Evolutionary conservation across 2,797 vertebrate species (phyloP), one percentile per base, ranked within the genome.

Genomic region (Notolabrus celidotus): DNA sequence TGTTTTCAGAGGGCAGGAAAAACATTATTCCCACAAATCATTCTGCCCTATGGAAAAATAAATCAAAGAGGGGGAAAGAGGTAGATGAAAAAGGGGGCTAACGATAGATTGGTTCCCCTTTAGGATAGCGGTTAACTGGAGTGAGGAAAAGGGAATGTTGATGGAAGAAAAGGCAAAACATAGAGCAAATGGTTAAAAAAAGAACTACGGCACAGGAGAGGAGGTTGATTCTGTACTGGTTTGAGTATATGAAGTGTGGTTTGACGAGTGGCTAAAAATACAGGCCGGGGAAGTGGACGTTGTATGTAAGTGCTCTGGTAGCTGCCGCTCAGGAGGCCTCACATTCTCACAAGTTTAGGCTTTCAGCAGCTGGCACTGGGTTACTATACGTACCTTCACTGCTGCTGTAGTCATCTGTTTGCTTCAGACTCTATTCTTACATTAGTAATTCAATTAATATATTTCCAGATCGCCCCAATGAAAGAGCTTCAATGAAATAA

Each of bases 261-360:
- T 85, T 62, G 58, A 55, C 9, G n/a, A 46, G 47, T 7, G 16
- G 52, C 83, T 85, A 84, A 86, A 92, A 82, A 77, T 83, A 83
- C 69, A 49, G 23, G 49, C 39, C 62, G 58, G 77, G 72, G 79
- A 77, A 79, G 67, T 54, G 58, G 50, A 81, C 31, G 58, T 12
- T 64, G 53, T 57, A 57, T 62, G 67, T 60, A 53, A 64, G 14
- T n/a, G 5, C 60, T 74, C 46, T 49, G 15, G 62, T 42, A 49
- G 63, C 47, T 33, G 14, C 71, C 45, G 12, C 14, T 14, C 41
- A 52, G 50, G 54, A 80, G 73, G 43, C 71, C 49, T 19, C 2
- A 19, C 74, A 86, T 87, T 92, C 89, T 86, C 89, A 90, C 76
- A 75, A 41, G 89, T 90, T 81, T 90, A 77, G 70, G 64, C 67